Base-by-base conservation (phyloP, 2,113 vertebrate genomes). In the Ondatra zibethicus region DNA sequence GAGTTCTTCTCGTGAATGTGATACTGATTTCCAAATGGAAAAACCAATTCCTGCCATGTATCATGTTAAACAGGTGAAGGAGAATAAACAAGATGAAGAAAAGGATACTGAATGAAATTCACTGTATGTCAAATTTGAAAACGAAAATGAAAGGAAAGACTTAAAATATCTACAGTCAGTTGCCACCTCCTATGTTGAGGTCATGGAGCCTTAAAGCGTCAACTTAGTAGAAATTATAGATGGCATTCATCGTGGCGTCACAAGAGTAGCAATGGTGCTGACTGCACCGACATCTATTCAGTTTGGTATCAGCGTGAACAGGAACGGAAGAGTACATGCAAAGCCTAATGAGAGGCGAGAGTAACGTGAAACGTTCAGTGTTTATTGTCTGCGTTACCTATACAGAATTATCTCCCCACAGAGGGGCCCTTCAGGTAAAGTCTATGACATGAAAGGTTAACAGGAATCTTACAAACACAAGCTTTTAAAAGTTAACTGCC, bases 1-100 rank as follows among this genome's bases (percentile, higher is more conserved):
- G 27, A 93, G 19, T 78, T 73, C 42, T 85, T 75, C 50, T 95
- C 91, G 70, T 52, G 50, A 47, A 80, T 78, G 63, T 76, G 9
- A 92, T n/a, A n/a, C 29, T 75, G 63, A 4, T 68, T 94, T 93
- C 72, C 72, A 92, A 92, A 58, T 76, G 36, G 3, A n/a, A 75
- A 80, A 95, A 25, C 55, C n/a, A 50, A 21, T 14, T 58, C 39
- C 10, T 65, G 12, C 93, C 73, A 29, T 81, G 25, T 1, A 86
- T 31, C 7, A 66, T 11, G 36, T 42, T 72, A 68, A 68, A 87
- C 25, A 90, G 36, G 75, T 16, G 1, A 84, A 23, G 78, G 25
- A 6, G 21, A n/a, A 73, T 87, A 92, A 81, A 25, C 2, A 72
- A 82, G 80, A 42, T 58, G 12, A 95, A 78, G 16, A 19, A 92